Conservation (phyloP, 2,797 vertebrate genomes). For the Sebastiscus tertius region DNA sequence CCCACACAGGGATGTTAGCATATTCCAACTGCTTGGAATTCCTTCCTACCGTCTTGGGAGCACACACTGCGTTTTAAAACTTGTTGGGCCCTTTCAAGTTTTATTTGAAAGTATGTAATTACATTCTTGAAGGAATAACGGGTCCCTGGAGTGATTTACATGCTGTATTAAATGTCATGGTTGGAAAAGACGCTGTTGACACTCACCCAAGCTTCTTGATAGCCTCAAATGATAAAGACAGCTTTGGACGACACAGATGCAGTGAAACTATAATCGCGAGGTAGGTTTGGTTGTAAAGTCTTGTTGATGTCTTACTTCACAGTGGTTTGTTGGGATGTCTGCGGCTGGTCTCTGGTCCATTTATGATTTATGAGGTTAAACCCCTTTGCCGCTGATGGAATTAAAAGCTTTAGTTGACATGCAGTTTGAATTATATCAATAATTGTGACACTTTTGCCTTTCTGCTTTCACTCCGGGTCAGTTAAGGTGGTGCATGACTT, state of each 20-base stretch:
- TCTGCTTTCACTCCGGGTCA: neutral
- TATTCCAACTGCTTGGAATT: slow-evolving; percentile 98
- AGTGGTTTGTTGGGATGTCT: slow-evolving; percentile 4
- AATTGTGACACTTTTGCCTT: neutral
- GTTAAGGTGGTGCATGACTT: slow-evolving; percentile 6
- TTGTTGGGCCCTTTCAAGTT: slow-evolving; percentile 99
- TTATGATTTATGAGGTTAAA: slow-evolving; percentile 31
- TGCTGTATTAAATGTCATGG: slow-evolving; percentile 94
- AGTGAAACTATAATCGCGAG: slow-evolving; percentile 56
- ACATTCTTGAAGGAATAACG: slow-evolving; percentile 98
- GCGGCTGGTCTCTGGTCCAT: slow-evolving; percentile 10
- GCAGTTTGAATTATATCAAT: slow-evolving; percentile 17
- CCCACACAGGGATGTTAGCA: slow-evolving; percentile 95
- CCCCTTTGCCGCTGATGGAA: slow-evolving; percentile 4
- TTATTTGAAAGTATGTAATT: slow-evolving; percentile 99
- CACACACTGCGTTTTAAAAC: slow-evolving; percentile 98
- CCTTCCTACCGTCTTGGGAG: slow-evolving; percentile 92
- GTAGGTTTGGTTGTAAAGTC: slow-evolving; percentile 16
- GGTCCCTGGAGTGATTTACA: slow-evolving; percentile 94
- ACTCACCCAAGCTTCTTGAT: slow-evolving; percentile 67
- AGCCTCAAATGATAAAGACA: slow-evolving; percentile 54
- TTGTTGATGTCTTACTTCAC: slow-evolving; percentile 41
- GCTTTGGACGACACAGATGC: slow-evolving; percentile 39
- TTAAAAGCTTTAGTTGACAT: slow-evolving; percentile 8
- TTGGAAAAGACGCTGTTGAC: slow-evolving; percentile 93